These are phyloP conservation scores for Tiliacea citrago DNA, from an alignment of 2,888 invertebrate species.

Conservation along the genomic window DNA sequence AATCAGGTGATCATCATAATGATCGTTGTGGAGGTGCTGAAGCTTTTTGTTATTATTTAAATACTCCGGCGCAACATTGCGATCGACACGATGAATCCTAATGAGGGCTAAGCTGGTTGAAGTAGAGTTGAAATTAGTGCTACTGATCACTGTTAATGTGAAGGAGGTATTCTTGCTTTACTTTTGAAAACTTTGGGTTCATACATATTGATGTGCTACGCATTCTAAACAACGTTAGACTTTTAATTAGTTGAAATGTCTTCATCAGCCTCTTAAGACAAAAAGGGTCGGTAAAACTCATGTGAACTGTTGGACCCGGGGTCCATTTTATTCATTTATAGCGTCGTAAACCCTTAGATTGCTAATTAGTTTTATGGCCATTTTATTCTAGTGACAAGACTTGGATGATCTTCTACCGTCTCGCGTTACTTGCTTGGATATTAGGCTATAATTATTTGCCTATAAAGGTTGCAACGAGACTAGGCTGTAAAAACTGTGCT, in stretches of 20 bases:
- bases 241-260: slow-evolving; percentile 83
- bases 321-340: slow-evolving; percentile 86
- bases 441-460: slow-evolving; percentile 39
- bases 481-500: slow-evolving; percentile 1
- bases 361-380: slow-evolving; percentile 87
- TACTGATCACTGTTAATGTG: slow-evolving; percentile 11
- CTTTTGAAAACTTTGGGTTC: slow-evolving; percentile 56
- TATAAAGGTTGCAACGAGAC: slow-evolving; percentile 16
- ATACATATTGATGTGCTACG: slow-evolving; percentile 79
- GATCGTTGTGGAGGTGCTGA: slow-evolving; percentile 64
- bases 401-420: slow-evolving; percentile 66
- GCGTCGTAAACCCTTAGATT: slow-evolving; percentile 84
- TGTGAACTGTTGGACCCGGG: slow-evolving; percentile 74
- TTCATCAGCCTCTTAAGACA: slow-evolving; percentile 79
- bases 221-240: slow-evolving; percentile 73
- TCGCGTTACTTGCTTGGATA: slow-evolving; percentile 20
- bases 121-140: slow-evolving; percentile 57
- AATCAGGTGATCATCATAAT: slow-evolving; percentile 66
- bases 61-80: slow-evolving; percentile 48
- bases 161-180: slow-evolving; percentile 52
- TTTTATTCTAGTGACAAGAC: slow-evolving; percentile 81
- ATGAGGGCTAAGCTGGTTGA: slow-evolving; percentile 34
- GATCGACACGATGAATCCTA: slow-evolving; percentile 44
- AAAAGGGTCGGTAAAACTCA: slow-evolving; percentile 78
- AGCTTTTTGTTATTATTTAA: slow-evolving; percentile 68